A percentile compares a stretch with the other conserved stretches of the same genome.
Conservation (phyloP, 1,140 invertebrate genomes). For the Drosophila malerkotliana region DNA sequence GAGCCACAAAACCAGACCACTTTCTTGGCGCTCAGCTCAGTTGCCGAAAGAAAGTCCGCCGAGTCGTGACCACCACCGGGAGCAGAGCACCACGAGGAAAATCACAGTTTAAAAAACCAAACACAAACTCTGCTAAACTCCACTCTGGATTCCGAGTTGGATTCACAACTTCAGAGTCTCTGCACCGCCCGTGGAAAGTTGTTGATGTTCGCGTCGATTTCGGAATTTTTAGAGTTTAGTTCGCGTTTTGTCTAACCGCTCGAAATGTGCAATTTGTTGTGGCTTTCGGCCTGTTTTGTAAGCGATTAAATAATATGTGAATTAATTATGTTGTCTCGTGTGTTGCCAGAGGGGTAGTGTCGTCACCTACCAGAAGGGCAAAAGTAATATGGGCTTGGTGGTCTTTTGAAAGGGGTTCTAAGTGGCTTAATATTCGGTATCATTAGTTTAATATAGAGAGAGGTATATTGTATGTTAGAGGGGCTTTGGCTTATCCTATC, state of each 20-base stretch:
- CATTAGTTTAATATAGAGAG: no score
- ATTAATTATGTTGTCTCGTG: slow-evolving; percentile 23
- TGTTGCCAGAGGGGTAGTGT: neutral
- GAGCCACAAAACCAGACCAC: slow-evolving; percentile 79
- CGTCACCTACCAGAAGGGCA: neutral
- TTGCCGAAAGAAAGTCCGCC: slow-evolving; percentile 83
- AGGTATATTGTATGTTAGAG: no score
- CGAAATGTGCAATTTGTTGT: slow-evolving; percentile 60
- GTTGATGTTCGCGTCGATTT: slow-evolving; percentile 44
- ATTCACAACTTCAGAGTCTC: slow-evolving; percentile 5
- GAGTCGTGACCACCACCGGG: slow-evolving; percentile 58
- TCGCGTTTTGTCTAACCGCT: slow-evolving; percentile 31
- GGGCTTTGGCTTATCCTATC: no score
- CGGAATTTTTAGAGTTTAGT: slow-evolving; percentile 38
- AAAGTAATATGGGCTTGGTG: no score
- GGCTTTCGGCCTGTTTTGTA: slow-evolving; percentile 59
- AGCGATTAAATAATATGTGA: slow-evolving; percentile 61
- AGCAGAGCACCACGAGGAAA: slow-evolving; percentile 17
- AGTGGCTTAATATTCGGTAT: no score
- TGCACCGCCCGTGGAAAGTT: slow-evolving; percentile 62
- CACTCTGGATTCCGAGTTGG: slow-evolving; percentile 9
- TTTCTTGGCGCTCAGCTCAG: slow-evolving; percentile 79
- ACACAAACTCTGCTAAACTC: neutral
- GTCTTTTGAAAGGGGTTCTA: no score
- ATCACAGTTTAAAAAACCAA: slow-evolving; percentile 10